phyloP scores from a whole-genome alignment of 2,888 invertebrate species.

The Cataglyphis cursor region DNA sequence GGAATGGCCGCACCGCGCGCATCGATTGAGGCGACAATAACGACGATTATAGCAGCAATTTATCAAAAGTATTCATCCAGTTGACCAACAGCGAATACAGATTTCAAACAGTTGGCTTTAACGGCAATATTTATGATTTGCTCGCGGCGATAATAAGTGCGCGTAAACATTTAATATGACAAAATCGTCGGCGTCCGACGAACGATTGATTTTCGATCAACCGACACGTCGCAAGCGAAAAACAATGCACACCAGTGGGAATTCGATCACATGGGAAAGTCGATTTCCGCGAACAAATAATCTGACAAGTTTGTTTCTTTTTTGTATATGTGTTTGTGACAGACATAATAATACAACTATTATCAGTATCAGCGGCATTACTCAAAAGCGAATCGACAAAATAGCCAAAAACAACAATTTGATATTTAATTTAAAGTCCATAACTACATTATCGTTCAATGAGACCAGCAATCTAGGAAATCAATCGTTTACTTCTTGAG shows the following conservation, averaged over 20 bases:
- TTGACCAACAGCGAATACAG: slow-evolving; percentile 35
- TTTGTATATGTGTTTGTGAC: slow-evolving; percentile 8
- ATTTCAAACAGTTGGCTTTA: slow-evolving; percentile 46
- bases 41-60: slow-evolving; percentile 44
- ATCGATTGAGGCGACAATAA: slow-evolving; percentile 31
- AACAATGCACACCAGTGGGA: slow-evolving; percentile 48
- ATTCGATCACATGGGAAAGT: slow-evolving; percentile 43
- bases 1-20: neutral
- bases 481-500: neutral
- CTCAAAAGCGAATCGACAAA: slow-evolving; percentile 15
- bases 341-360: slow-evolving; percentile 29
- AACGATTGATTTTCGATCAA: slow-evolving; percentile 47
- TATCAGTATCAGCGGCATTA: neutral
- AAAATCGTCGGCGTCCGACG: slow-evolving; percentile 15
- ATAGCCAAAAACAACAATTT: neutral
- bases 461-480: neutral
- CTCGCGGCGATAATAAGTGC: slow-evolving; percentile 48
- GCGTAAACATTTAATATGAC: slow-evolving; percentile 49
- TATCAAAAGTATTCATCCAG: slow-evolving; percentile 52
- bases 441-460: neutral
- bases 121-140: slow-evolving; percentile 53
- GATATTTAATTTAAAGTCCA: slow-evolving; percentile 5
- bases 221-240: slow-evolving; percentile 41
- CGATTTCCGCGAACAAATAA: slow-evolving; percentile 42
- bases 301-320: slow-evolving; percentile 35